A percentile compares a stretch with the other conserved stretches of the same genome.
phyloP scores from a whole-genome alignment of 2,113 vertebrate species.

The Mobula birostris region DNA sequence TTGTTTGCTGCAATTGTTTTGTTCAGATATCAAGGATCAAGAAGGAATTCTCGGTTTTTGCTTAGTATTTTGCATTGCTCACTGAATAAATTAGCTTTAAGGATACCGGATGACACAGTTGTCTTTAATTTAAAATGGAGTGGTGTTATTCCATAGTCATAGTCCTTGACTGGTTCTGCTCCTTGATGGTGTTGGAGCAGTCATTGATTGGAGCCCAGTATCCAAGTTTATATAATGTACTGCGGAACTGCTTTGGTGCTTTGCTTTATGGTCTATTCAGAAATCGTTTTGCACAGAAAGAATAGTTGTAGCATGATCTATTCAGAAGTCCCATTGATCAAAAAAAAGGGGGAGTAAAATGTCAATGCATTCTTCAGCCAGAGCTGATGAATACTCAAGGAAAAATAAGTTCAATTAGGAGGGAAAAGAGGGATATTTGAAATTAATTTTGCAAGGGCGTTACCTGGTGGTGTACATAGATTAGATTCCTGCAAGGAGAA shows the following conservation, averaged over 20 bases:
- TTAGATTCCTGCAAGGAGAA: not conserved
- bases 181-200: not conserved
- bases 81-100: not conserved
- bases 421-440: not conserved
- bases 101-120: not conserved
- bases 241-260: not conserved
- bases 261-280: not conserved
- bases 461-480: not conserved
- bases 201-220: not conserved
- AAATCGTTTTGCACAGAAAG: not conserved
- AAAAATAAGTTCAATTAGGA: not conserved
- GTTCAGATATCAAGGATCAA: not conserved
- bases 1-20: not conserved
- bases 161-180: not conserved
- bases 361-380: not conserved
- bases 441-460: not conserved
- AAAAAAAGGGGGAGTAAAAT: not conserved
- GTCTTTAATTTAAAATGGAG: not conserved
- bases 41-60: not conserved
- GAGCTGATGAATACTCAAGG: not conserved
- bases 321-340: not conserved
- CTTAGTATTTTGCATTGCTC: not conserved
- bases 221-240: not conserved
- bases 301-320: not conserved
- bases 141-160: not conserved